Percentiles rank a stretch among this genome's conserved stretches.
These are phyloP conservation scores for Etheostoma perlongum DNA, from an alignment of 2,797 vertebrate genomes.

Conservation along the genomic window DNA sequence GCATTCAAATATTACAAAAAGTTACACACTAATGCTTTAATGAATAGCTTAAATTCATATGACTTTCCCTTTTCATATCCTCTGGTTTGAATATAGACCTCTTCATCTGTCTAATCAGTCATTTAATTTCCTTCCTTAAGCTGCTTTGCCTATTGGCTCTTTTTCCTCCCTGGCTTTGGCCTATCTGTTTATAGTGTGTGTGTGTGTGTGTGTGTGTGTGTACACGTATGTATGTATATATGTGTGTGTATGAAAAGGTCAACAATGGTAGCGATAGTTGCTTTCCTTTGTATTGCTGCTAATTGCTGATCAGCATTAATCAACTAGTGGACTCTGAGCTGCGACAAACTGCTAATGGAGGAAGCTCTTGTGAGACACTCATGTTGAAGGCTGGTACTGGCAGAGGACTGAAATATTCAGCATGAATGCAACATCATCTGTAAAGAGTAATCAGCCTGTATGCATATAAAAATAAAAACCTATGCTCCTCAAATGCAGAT, in stretches of 20 bases:
- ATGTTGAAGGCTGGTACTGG: constrained; percentile 9
- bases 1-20: too few relatives aligned
- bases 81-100: constrained; percentile 39
- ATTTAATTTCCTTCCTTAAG: constrained; percentile 58
- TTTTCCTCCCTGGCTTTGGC: constrained; percentile 9
- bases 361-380: constrained; percentile 40
- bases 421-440: constrained; percentile 13
- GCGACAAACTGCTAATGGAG: constrained; percentile 46
- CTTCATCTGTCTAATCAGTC: constrained; percentile 40
- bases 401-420: constrained; percentile 21
- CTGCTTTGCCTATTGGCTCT: constrained; percentile 5
- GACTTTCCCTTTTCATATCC: constrained; percentile 39
- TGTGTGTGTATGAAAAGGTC: constrained; percentile 38
- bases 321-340: constrained; percentile 42
- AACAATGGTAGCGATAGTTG: constrained; percentile 30
- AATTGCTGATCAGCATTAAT: constrained; percentile 66
- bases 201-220: constrained; percentile 12
- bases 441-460: background rate
- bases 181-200: constrained; percentile 31
- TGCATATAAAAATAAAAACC: constrained; percentile 14
- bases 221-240: background rate
- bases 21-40: background rate
- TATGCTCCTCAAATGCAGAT: constrained; percentile 34
- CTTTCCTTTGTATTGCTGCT: constrained; percentile 36
- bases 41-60: constrained; percentile 23